Percentiles rank a stretch among this genome's conserved stretches.
phyloP scores from a whole-genome alignment of 1,140 invertebrate species.

The Forficula auricularia region DNA sequence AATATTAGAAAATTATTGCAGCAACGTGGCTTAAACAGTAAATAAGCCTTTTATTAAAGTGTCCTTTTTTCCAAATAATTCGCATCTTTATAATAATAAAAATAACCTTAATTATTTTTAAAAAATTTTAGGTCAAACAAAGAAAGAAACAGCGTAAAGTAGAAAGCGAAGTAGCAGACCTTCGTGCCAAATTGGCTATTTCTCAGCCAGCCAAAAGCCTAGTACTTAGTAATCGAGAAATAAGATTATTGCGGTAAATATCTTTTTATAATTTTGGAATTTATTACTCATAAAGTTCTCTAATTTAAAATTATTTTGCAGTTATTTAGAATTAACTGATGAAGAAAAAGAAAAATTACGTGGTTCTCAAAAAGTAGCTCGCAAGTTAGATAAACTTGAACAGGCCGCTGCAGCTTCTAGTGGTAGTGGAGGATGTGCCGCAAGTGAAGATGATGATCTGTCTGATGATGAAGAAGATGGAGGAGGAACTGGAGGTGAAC shows the following conservation, averaged over 20 bases:
- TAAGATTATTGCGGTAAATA: conserved; percentile 57
- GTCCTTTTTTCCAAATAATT: too few species aligned
- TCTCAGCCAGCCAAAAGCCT: conserved; percentile 56
- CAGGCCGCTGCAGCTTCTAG: conserved; percentile 17
- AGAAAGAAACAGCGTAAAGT: conserved; percentile 76
- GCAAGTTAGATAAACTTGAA: conserved; percentile 79
- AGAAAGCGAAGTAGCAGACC: conserved; percentile 73
- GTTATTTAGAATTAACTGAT: conserved; percentile 79
- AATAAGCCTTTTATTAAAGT: too few species aligned
- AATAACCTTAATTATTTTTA: too few species aligned
- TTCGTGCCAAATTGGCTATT: conserved; percentile 62
- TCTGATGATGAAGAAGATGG: conserved; percentile 41
- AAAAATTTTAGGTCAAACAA: conserved; percentile 48
- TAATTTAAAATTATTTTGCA: conserved; percentile 17
- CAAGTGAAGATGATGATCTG: conserved; percentile 41
- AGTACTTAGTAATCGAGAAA: conserved; percentile 80
- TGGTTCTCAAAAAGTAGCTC: conserved; percentile 80
- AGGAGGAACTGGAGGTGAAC: conserved; percentile 52
- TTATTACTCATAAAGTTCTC: too few species aligned
- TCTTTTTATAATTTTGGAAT: too few species aligned
- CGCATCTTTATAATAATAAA: too few species aligned
- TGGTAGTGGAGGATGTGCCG: not conserved
- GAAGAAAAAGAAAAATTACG: conserved; percentile 84
- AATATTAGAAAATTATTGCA: too few species aligned
- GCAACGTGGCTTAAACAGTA: too few species aligned